Evolutionary conservation across 2,888 invertebrate genomes (phyloP), one percentile per base, ranked within the genome.

Genomic region (Lottia gigantea): DNA sequence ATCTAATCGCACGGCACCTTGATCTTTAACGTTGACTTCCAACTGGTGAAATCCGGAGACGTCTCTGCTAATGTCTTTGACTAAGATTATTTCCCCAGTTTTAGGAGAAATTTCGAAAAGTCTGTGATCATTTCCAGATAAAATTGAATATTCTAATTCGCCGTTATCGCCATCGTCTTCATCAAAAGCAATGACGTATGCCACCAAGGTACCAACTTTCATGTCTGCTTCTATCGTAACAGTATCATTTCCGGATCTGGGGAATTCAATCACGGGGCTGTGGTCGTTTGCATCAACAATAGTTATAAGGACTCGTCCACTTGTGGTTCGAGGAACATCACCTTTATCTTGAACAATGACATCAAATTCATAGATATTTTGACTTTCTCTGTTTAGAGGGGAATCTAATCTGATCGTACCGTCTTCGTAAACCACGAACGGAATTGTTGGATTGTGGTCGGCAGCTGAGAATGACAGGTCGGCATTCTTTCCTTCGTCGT

Each of bases 21-120:
- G 95, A 85, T 98, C 98, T 91, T 86, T 25, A 0, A 97, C 97
- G 74, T 98, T 91, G 31, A 98, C 94, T 16, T 96, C 95, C 64
- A 98, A 91, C 15, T 96, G 91, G 88, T 96, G 97, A 47, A 71
- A 65, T 7, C 73, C 71, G 16, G 93, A 93, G 61, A 74, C 71
- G 87, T 97, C 97, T 86, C 95, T 96, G 87, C 97, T 96, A 73
- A 98, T 89, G 0, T 55, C 23, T 55, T 23, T 19, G 8, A 55
- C 12, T 23, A 55, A 19, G 19, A 55, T 55, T 19, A 55, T 55
- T 55, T 55, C 55, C 11, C 55, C 55, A 8, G 55, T n/a, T 55
- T 55, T 55, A 19, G 55, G 55, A 19, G 55, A 55, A 19, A 55
- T 23, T 2, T 55, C 55, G 55, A 55, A 55, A 23, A 55, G 14